Evolutionary conservation across 2,888 invertebrate species (phyloP).

Genomic region (Caradrina kadenii): DNA sequence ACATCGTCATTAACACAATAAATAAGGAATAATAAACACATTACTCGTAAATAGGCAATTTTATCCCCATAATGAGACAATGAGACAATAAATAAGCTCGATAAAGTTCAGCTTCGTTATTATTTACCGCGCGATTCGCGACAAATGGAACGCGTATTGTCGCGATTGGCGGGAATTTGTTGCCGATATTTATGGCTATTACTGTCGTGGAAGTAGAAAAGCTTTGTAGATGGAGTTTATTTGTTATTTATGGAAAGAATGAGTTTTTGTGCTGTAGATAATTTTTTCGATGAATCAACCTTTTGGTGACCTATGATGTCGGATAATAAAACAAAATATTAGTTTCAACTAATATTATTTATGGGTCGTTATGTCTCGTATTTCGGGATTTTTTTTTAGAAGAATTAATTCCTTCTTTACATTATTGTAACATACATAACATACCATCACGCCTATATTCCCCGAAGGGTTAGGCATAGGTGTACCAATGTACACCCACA

Average conservation of each 20-base stretch:
- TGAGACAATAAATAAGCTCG: constrained; percentile 87
- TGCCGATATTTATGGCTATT: constrained; percentile 83
- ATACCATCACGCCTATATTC: no score
- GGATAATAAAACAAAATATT: no score
- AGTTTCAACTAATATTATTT: no score
- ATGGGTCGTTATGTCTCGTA: no score
- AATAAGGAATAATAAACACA: constrained; percentile 65
- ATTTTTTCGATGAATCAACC: no score
- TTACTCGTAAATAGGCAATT: constrained; percentile 68
- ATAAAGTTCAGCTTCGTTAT: constrained; percentile 83
- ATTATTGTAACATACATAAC: no score
- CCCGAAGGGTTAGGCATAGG: no score
- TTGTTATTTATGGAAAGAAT: neutral
- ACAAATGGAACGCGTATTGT: constrained; percentile 84
- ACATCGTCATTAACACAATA: constrained; percentile 46
- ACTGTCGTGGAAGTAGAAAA: constrained; percentile 73
- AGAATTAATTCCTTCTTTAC: no score
- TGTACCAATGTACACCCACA: no score
- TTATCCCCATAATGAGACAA: constrained; percentile 82
- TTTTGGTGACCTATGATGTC: no score
- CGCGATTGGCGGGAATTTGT: constrained; percentile 86
- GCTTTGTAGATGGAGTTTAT: neutral
- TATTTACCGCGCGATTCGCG: constrained; percentile 82
- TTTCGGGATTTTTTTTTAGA: no score
- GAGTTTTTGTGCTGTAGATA: neutral